Conservation (phyloP, 2,797 vertebrate species). For the Sebastes taczanowskii region DNA sequence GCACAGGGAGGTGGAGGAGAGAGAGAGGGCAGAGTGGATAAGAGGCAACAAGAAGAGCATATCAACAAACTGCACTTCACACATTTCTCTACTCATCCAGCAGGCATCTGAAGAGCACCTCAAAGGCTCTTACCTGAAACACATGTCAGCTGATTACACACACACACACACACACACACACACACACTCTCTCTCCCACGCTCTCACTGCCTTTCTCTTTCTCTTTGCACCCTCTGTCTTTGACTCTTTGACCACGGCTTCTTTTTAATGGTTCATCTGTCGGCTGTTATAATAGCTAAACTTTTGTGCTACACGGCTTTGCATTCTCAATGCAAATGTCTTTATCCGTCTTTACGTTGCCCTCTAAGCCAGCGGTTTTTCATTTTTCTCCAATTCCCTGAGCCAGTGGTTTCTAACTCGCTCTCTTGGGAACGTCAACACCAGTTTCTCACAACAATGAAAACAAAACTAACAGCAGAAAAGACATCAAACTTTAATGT, state of each 20-base stretch:
- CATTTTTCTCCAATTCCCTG: constrained; percentile 16
- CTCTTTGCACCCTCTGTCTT: neutral
- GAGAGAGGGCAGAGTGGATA: constrained; percentile 43
- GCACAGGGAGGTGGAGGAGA: constrained; percentile 32
- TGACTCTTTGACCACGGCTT: constrained; percentile 18
- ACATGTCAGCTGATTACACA: constrained; percentile 39
- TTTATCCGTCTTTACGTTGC: constrained; percentile 15
- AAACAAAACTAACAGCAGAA: neutral
- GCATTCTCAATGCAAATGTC: constrained; percentile 22
- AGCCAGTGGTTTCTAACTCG: constrained; percentile 29
- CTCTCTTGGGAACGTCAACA: constrained; percentile 1
- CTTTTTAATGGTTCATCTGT: constrained; percentile 17
- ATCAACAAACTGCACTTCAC: constrained; percentile 68
- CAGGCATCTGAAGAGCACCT: constrained; percentile 59
- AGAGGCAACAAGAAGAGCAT: constrained; percentile 48
- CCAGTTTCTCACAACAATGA: neutral
- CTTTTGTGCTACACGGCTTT: neutral
- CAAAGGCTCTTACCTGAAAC: constrained; percentile 58
- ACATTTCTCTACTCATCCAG: constrained; percentile 45
- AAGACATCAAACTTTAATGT: neutral
- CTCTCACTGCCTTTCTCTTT: neutral
- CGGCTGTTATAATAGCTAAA: constrained; percentile 6
- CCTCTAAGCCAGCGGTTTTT: constrained; percentile 24
- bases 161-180: neutral
- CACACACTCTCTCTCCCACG: neutral